These are phyloP conservation scores for Tenualosa ilisha DNA, from an alignment of 2,797 vertebrate genomes.

Conservation along the genomic window DNA sequence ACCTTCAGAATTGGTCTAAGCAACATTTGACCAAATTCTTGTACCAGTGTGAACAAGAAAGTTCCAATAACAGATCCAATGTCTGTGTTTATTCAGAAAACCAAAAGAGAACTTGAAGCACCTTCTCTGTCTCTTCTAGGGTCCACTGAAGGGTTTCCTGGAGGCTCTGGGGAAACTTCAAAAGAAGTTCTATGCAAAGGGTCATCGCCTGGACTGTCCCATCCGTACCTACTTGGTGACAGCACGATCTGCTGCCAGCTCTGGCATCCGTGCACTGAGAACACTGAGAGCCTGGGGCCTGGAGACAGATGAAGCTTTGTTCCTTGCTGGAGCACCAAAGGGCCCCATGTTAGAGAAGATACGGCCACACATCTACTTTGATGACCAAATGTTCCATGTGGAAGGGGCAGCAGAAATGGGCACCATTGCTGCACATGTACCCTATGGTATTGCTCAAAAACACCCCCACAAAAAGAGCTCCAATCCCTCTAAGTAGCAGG, in stretches of 20 bases:
- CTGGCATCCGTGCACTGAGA: slow-evolving; percentile 92
- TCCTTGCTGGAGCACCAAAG: slow-evolving; percentile 93
- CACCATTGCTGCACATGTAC: slow-evolving; percentile 92
- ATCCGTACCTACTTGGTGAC: slow-evolving; percentile 96
- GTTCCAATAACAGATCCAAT: too few species aligned
- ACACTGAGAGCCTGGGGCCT: slow-evolving; percentile 93
- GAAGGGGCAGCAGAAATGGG: slow-evolving; percentile 87
- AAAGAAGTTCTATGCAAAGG: slow-evolving; percentile 85
- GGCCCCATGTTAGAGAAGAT: slow-evolving; percentile 93
- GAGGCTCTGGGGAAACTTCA: slow-evolving; percentile 85
- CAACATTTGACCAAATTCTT: too few species aligned
- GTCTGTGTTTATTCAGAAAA: background rate
- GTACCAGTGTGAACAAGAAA: too few species aligned
- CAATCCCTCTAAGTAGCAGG: slow-evolving; percentile 59
- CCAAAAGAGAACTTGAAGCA: background rate
- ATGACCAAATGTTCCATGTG: slow-evolving; percentile 97
- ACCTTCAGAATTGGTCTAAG: too few species aligned
- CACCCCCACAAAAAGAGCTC: slow-evolving; percentile 57
- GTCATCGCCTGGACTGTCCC: slow-evolving; percentile 78
- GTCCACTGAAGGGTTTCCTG: slow-evolving; percentile 92
- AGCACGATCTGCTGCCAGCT: slow-evolving; percentile 93
- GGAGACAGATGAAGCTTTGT: slow-evolving; percentile 92
- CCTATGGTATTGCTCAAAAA: slow-evolving; percentile 74
- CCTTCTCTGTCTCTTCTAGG: background rate
- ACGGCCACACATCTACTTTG: slow-evolving; percentile 92